These are phyloP conservation scores for Peromyscus maniculatus DNA, from an alignment of 2,113 vertebrate species.

Conservation along the genomic window DNA sequence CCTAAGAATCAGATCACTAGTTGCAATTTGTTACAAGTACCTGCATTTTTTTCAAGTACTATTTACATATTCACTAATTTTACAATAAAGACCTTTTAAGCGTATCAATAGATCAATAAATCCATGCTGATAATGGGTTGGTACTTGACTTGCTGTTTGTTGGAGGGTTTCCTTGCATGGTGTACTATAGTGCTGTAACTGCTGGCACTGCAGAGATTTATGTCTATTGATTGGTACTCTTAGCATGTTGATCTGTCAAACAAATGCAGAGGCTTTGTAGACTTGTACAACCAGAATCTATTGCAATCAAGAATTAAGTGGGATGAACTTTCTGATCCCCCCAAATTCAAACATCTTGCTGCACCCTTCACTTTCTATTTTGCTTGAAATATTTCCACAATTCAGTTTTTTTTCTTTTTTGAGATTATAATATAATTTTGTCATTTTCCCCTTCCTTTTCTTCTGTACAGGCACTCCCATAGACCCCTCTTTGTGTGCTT, in stretches of 20 bases:
- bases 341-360: not conserved
- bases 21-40: constrained; percentile 63
- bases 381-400: not conserved
- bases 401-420: not conserved
- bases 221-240: constrained; percentile 74
- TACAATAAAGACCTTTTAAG: constrained; percentile 85
- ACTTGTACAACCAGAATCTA: constrained; percentile 61
- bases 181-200: constrained; percentile 78
- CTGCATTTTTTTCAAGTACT: constrained; percentile 83
- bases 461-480: not conserved
- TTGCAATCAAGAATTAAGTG: constrained; percentile 49
- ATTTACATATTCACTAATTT: constrained; percentile 87
- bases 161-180: constrained; percentile 78
- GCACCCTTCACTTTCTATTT: not conserved
- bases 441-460: not conserved
- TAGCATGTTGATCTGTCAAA: constrained; percentile 78
- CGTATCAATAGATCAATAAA: constrained; percentile 86
- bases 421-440: not conserved
- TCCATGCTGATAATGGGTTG: constrained; percentile 85
- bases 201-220: constrained; percentile 82
- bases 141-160: constrained; percentile 83
- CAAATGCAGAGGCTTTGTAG: constrained; percentile 74
- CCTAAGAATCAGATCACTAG: constrained; percentile 62
- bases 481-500: not conserved
- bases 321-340: not conserved